Evolutionary conservation across 2,797 vertebrate species (phyloP).

Genomic region (Euthynnus affinis): DNA sequence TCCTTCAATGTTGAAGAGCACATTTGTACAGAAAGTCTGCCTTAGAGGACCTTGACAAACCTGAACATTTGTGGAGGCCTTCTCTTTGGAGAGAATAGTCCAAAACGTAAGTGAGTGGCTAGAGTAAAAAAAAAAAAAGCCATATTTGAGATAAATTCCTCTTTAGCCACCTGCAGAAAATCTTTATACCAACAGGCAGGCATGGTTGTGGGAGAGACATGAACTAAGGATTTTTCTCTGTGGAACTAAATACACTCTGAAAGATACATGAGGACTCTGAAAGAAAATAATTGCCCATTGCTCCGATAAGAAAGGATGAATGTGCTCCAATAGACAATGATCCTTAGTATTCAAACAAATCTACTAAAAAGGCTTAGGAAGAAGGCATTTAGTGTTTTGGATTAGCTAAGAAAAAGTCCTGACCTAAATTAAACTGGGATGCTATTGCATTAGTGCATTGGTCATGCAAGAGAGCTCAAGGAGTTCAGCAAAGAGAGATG

Average conservation of each 20-base stretch:
- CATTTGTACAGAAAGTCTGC: conserved; percentile 17
- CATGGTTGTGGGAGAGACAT: not conserved
- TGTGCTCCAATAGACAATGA: conserved; percentile 25
- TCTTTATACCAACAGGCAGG: not conserved
- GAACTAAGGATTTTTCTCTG: not conserved
- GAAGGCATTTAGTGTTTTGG: conserved; percentile 13
- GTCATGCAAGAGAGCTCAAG: conserved; percentile 23
- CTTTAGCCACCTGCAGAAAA: not conserved
- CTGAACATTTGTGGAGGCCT: not conserved
- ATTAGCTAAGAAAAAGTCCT: conserved; percentile 29
- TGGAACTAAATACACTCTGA: conserved; percentile 7
- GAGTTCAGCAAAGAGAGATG: conserved; percentile 25
- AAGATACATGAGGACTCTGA: conserved; percentile 13
- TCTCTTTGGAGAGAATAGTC: not conserved
- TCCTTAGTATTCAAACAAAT: conserved; percentile 23
- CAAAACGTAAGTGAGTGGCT: not conserved
- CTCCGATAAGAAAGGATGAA: conserved; percentile 14
- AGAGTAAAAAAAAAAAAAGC: not conserved
- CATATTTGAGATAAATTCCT: not conserved
- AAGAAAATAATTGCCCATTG: conserved; percentile 15
- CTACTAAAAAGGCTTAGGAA: not conserved
- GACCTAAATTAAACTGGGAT: conserved; percentile 32
- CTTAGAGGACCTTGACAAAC: conserved; percentile 15
- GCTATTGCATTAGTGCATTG: not conserved
- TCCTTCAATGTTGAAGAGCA: conserved; percentile 24